phyloP scores from a whole-genome alignment of 2,888 invertebrate species.

The Graphium colonna region DNA sequence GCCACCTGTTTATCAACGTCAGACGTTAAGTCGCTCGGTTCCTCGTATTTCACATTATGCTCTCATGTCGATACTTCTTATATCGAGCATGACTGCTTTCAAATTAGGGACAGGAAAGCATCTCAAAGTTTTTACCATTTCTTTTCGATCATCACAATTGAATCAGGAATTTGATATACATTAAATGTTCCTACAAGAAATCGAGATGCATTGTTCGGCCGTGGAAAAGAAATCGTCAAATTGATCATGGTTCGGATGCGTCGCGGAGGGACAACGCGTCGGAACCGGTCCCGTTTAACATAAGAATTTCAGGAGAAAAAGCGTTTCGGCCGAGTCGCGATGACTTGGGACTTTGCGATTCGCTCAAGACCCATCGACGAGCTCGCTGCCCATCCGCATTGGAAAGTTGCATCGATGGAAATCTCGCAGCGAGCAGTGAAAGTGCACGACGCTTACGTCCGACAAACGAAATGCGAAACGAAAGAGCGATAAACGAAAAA shows the following conservation, averaged over 20 bases:
- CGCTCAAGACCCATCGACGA: slow-evolving; percentile 36
- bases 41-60: background rate
- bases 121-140: background rate
- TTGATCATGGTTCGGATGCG: background rate
- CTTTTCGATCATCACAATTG: background rate
- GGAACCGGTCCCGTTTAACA: slow-evolving; percentile 8
- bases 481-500: slow-evolving; percentile 27
- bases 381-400: slow-evolving; percentile 54
- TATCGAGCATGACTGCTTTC: background rate
- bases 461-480: slow-evolving; percentile 29
- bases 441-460: slow-evolving; percentile 40
- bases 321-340: slow-evolving; percentile 24
- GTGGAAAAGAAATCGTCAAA: background rate
- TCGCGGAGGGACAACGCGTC: no score
- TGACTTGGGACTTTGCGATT: slow-evolving; percentile 35
- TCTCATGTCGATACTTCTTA: background rate
- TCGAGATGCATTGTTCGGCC: no score
- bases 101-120: background rate
- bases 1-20: slow-evolving; percentile 17
- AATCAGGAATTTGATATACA: background rate
- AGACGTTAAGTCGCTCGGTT: slow-evolving; percentile 4
- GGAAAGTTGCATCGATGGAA: slow-evolving; percentile 72
- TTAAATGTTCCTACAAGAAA: background rate
- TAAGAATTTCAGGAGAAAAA: background rate
- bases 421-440: slow-evolving; percentile 47